phyloP scores from a whole-genome alignment of 1,140 invertebrate species.

The Lineus longissimus region DNA sequence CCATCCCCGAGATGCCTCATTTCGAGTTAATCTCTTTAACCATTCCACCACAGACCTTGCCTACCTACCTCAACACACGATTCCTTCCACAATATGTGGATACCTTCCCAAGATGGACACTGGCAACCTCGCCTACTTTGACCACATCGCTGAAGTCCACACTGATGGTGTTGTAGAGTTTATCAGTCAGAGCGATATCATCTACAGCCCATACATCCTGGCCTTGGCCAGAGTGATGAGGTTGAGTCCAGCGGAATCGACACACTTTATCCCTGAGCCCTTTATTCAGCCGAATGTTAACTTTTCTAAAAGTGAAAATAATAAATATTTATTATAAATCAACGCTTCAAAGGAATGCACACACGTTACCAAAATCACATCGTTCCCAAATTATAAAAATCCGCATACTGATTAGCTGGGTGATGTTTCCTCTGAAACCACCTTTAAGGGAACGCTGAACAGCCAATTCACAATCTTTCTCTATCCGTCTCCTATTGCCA shows the following conservation, averaged over 20 bases:
- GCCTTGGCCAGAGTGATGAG: slow-evolving; percentile 49
- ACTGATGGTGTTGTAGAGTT: slow-evolving; percentile 47
- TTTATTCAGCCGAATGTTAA: slow-evolving; percentile 42
- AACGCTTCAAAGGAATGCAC: not conserved
- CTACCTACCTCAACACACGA: no score
- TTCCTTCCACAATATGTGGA: slow-evolving; percentile 39
- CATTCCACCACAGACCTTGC: no score
- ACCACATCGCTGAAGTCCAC: slow-evolving; percentile 45
- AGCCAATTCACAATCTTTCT: no score
- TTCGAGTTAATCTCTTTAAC: no score
- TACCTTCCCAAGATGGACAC: slow-evolving; percentile 42
- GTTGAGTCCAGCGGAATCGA: slow-evolving; percentile 54
- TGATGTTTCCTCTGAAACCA: no score
- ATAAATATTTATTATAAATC: not conserved
- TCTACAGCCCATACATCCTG: slow-evolving; percentile 57
- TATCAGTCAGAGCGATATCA: slow-evolving; percentile 46
- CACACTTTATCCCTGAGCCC: slow-evolving; percentile 36
- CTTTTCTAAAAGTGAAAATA: slow-evolving; percentile 32
- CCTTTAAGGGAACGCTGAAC: no score
- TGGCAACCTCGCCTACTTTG: slow-evolving; percentile 28
- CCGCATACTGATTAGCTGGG: no score
- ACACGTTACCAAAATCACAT: no score
- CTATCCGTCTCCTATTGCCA: no score
- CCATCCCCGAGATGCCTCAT: no score
- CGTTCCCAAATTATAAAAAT: no score